Evolutionary conservation across 2,113 vertebrate genomes (phyloP).

Genomic region (Vulpes vulpes): DNA sequence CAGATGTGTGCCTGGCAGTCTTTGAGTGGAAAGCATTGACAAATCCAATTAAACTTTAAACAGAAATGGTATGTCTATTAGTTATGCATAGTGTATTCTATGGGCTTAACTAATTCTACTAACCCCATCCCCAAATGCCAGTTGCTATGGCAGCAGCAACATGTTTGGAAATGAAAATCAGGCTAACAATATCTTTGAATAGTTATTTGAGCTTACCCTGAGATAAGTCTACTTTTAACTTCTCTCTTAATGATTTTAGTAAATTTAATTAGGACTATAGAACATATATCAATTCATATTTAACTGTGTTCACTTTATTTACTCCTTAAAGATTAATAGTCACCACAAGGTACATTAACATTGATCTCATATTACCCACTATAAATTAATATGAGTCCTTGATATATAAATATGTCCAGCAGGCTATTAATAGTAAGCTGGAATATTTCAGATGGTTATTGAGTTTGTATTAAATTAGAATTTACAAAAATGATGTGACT

Average conservation of each 20-base stretch:
- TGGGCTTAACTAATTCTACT: neutral
- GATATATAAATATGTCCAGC: slow-evolving; percentile 69
- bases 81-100: neutral
- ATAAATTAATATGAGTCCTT: slow-evolving; percentile 73
- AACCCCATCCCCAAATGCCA: neutral
- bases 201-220: neutral
- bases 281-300: slow-evolving; percentile 74
- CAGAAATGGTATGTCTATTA: neutral
- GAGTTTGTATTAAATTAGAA: slow-evolving; percentile 47
- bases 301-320: slow-evolving; percentile 81
- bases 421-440: slow-evolving; percentile 72
- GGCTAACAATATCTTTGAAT: neutral
- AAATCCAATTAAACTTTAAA: neutral
- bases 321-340: slow-evolving; percentile 77
- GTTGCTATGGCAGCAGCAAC: slow-evolving; percentile 70
- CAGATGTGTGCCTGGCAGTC: neutral
- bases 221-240: neutral
- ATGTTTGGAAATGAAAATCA: slow-evolving; percentile 47
- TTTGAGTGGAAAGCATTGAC: neutral
- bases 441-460: slow-evolving; percentile 61
- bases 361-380: slow-evolving; percentile 78
- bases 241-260: slow-evolving; percentile 56
- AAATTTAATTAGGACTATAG: slow-evolving; percentile 68
- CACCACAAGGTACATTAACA: slow-evolving; percentile 76
- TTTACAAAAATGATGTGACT: slow-evolving; percentile 44